Conservation (phyloP, 2,113 vertebrate genomes). For the Procapra przewalskii region DNA sequence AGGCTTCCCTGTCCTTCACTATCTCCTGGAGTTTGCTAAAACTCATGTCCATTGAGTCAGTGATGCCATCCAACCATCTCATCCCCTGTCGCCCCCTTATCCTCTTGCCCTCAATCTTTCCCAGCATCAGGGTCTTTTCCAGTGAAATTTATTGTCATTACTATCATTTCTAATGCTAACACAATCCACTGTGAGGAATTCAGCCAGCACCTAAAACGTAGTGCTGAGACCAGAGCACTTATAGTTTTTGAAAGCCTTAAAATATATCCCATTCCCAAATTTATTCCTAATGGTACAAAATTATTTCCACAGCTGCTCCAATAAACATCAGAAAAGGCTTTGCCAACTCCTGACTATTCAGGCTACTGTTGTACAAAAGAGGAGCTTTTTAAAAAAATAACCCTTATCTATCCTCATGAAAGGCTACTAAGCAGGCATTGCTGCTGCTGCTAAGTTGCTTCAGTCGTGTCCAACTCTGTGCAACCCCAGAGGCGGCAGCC, state of each 20-base stretch:
- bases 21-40: background rate
- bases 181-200: constrained; percentile 23
- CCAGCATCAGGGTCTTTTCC: background rate
- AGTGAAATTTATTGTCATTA: constrained; percentile 34
- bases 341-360: background rate
- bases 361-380: background rate
- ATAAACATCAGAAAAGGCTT: constrained; percentile 41
- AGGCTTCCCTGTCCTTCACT: background rate
- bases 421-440: background rate
- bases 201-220: constrained; percentile 35
- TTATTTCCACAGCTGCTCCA: constrained; percentile 37
- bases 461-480: too few species aligned
- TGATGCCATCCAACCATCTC: background rate
- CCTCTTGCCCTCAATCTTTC: background rate
- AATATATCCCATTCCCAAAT: constrained; percentile 44
- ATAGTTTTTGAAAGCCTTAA: constrained; percentile 44
- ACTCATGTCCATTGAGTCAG: background rate
- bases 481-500: too few species aligned
- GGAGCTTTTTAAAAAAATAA: background rate
- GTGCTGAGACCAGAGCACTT: constrained; percentile 45
- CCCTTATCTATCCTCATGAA: background rate
- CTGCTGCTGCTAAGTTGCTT: too few species aligned
- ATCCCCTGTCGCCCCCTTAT: background rate
- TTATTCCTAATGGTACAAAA: constrained; percentile 56
- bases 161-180: constrained; percentile 41